Percentiles rank a stretch among this genome's conserved stretches.
Evolutionary conservation across 1,140 invertebrate genomes (phyloP).

Genomic region (Scaptomyza montana): DNA sequence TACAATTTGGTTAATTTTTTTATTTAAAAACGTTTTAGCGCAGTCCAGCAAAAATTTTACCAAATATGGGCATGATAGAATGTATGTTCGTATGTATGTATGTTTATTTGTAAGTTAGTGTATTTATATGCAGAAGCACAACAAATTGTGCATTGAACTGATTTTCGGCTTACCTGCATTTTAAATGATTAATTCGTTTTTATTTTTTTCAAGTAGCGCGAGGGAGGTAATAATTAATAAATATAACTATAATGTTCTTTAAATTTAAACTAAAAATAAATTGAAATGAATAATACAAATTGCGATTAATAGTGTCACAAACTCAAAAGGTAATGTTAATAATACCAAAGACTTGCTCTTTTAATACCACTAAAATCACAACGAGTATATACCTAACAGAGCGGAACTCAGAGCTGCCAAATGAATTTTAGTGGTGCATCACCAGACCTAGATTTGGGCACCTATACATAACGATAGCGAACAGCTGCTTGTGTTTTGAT

Average conservation of each 20-base stretch:
- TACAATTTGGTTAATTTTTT: slow-evolving; percentile 42
- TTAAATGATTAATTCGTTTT: neutral
- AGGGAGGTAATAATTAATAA: neutral
- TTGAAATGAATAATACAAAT: slow-evolving; percentile 7
- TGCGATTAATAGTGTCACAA: neutral
- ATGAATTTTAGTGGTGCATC: too few relatives aligned
- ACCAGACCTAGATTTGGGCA: too few relatives aligned
- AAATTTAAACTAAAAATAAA: slow-evolving; percentile 21
- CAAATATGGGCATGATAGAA: slow-evolving; percentile 61
- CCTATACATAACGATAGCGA: too few relatives aligned
- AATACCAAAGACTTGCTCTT: slow-evolving; percentile 1
- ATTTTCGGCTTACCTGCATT: slow-evolving; percentile 10
- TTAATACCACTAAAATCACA: neutral
- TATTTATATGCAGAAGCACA: neutral
- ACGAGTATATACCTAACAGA: too few relatives aligned
- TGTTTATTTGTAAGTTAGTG: neutral
- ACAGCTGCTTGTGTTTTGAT: too few relatives aligned
- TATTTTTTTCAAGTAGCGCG: neutral
- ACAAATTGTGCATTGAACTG: neutral
- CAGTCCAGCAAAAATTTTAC: slow-evolving; percentile 34
- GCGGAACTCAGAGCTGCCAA: too few relatives aligned
- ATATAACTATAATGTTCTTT: neutral
- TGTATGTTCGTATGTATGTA: slow-evolving; percentile 22
- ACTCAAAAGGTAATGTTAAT: slow-evolving; percentile 1
- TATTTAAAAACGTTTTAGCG: slow-evolving; percentile 43